These are phyloP conservation scores for Perca schrenkii DNA, from an alignment of 2,113 vertebrate genomes.

Conservation along the genomic window DNA sequence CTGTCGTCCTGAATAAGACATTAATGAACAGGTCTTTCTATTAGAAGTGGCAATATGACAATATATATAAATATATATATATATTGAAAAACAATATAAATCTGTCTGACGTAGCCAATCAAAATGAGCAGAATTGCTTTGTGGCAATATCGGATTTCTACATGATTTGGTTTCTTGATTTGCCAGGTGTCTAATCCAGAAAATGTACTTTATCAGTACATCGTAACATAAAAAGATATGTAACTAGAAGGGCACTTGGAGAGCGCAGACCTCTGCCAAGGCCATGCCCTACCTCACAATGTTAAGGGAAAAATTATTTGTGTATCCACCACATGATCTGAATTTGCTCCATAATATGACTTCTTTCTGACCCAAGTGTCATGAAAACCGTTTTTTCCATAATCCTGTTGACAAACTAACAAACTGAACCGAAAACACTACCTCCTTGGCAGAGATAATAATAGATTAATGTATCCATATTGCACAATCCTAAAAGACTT, in stretches of 20 bases:
- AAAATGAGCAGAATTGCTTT: neutral
- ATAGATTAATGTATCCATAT: neutral
- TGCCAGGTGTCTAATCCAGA: neutral
- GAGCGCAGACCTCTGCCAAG: too few relatives aligned
- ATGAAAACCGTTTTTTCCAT: too few relatives aligned
- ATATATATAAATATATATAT: neutral
- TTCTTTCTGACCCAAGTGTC: too few relatives aligned
- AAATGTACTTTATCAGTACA: neutral
- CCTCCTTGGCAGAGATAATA: neutral
- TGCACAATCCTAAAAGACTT: neutral
- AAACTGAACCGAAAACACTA: too few relatives aligned
- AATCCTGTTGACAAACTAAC: too few relatives aligned
- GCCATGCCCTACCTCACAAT: too few relatives aligned
- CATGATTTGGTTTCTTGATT: neutral
- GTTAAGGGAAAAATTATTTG: too few relatives aligned
- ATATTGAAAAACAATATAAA: neutral
- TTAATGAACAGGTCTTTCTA: neutral
- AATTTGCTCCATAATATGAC: too few relatives aligned
- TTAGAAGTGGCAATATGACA: neutral
- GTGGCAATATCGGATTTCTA: neutral
- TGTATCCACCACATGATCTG: too few relatives aligned
- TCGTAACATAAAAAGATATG: neutral
- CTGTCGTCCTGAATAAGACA: slow-evolving; percentile 14
- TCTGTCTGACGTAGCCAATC: neutral
- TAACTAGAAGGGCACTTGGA: too few relatives aligned